These are phyloP conservation scores for Gallinago paraguaiae DNA, from an alignment of 2,113 vertebrate species.

Conservation along the genomic window DNA sequence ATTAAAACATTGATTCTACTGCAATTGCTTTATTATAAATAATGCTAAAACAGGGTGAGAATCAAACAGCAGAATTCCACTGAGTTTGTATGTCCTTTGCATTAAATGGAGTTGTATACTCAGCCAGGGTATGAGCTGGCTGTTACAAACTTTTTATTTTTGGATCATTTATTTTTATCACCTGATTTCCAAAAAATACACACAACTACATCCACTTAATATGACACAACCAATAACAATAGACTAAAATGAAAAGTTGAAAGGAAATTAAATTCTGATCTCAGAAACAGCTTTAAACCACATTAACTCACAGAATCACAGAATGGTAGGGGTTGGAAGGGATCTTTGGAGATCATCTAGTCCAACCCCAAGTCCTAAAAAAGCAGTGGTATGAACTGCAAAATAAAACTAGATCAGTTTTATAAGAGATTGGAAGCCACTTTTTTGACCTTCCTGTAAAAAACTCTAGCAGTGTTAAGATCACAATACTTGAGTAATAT, in stretches of 20 bases:
- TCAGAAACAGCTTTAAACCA: background rate
- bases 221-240: background rate
- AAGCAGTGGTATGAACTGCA: background rate
- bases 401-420: background rate
- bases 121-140: background rate
- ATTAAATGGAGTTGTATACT: background rate
- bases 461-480: background rate
- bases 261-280: background rate
- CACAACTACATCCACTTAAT: background rate
- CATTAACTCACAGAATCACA: background rate
- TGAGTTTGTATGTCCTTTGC: background rate
- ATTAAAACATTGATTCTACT: background rate
- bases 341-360: background rate
- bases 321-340: background rate
- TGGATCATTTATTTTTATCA: background rate
- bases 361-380: background rate
- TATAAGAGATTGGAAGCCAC: background rate
- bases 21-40: background rate
- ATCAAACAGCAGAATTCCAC: background rate
- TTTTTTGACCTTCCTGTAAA: background rate
- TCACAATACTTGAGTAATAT: background rate
- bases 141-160: background rate
- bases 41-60: background rate
- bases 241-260: background rate
- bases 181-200: background rate